Percentiles rank a stretch among this genome's conserved stretches.
Conservation (phyloP, 2,888 invertebrate genomes). For the Cosmopolites sordidus region DNA sequence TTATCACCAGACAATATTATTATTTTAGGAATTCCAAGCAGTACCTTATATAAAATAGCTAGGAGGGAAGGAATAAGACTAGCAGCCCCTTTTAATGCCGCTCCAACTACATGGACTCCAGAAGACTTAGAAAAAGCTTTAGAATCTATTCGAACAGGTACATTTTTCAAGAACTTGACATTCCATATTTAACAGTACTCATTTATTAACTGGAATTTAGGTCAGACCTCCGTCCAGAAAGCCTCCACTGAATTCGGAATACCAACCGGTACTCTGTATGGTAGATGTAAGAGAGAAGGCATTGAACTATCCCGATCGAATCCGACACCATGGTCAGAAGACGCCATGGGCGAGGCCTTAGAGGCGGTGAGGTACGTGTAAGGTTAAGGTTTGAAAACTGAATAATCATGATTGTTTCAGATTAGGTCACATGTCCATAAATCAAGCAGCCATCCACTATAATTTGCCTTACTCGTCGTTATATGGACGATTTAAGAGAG, state of each 20-base stretch:
- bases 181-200: not conserved
- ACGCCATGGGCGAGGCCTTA: conserved; percentile 85
- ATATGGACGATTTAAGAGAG: conserved; percentile 83
- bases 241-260: conserved; percentile 84
- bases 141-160: conserved; percentile 69
- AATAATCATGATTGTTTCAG: conserved; percentile 49
- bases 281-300: conserved; percentile 83
- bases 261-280: conserved; percentile 84
- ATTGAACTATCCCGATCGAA: conserved; percentile 84
- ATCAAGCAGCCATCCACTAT: conserved; percentile 88
- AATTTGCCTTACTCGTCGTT: conserved; percentile 87
- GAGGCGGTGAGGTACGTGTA: conserved; percentile 80
- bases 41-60: conserved; percentile 87
- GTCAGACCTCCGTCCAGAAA: conserved; percentile 78
- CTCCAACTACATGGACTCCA: conserved; percentile 83
- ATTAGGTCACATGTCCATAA: conserved; percentile 88
- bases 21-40: conserved; percentile 73
- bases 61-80: conserved; percentile 83
- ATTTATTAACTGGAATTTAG: too few species aligned
- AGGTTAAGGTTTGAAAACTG: not conserved
- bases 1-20: too few species aligned
- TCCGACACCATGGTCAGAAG: conserved; percentile 93
- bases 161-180: too few species aligned
- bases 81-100: conserved; percentile 87
- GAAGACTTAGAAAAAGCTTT: conserved; percentile 79